A percentile compares a stretch with the other conserved stretches of the same genome.
These are phyloP conservation scores for Quadroppia sp. DNA, from an alignment of 2,888 invertebrate genomes.

Conservation along the genomic window DNA sequence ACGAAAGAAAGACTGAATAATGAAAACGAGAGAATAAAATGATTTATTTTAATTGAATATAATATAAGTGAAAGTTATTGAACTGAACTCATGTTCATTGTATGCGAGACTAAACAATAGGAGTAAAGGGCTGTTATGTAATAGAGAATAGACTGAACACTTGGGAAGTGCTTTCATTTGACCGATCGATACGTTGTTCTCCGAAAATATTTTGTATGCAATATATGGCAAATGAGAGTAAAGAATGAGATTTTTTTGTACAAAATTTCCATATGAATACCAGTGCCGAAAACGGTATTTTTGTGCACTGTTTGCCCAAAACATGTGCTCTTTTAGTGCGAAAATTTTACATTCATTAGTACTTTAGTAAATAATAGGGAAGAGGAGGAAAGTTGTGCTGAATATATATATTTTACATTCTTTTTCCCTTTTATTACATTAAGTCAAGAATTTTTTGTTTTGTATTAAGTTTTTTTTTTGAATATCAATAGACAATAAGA, in stretches of 20 bases:
- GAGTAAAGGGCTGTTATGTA: not conserved
- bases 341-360: slow-evolving; percentile 29
- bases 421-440: not conserved
- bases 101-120: slow-evolving; percentile 18
- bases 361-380: slow-evolving; percentile 4
- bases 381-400: not conserved
- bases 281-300: not conserved
- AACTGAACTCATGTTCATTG: slow-evolving; percentile 26
- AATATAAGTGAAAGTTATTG: slow-evolving; percentile 30
- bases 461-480: not conserved
- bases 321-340: slow-evolving; percentile 19
- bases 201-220: slow-evolving; percentile 17
- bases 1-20: not conserved
- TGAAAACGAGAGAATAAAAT: slow-evolving; percentile 15
- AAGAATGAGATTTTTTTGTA: slow-evolving; percentile 28
- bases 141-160: not conserved
- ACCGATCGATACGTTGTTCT: slow-evolving; percentile 15
- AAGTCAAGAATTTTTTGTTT: slow-evolving; percentile 4
- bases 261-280: not conserved
- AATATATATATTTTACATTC: not conserved
- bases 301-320: not conserved
- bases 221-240: not conserved
- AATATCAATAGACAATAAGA: no score
- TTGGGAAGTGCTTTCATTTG: not conserved
- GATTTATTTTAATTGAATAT: slow-evolving; percentile 36